Evolutionary conservation across 2,888 invertebrate species (phyloP), one percentile per base, ranked within the genome.

Genomic region (Syrista parreyssii): DNA sequence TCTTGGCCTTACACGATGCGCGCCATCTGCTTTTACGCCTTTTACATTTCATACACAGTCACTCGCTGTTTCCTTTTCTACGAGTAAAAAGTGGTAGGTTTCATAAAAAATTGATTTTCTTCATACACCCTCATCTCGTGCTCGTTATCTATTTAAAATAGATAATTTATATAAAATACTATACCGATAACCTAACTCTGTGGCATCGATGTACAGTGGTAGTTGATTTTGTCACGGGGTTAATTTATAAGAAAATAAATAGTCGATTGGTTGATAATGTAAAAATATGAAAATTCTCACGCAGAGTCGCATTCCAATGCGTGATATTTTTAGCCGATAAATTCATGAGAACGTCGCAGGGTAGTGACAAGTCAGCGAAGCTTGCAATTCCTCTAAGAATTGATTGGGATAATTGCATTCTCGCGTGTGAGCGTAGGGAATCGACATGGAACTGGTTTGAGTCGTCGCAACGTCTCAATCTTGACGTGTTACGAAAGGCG

Each of bases 101-200:
- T 23, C 23, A 55, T 23, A 1, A 55, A 55, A 55, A 23, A 55
- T 2, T 55, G 23, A 9, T 9, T 55, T 23, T 77, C 40, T 74
- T 40, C 23, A n/a, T 36, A 34, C 73, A 68, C 40, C 71, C 32
- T 40, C 68, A 75, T 75, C 84, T 84, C 81, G 83, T 84, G 82
- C 84, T 81, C 79, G 79, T 82, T 34, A 15, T 15, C 6, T 31
- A 4, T 31, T n/a, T 3, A 23, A 40, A 55, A 40, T 55, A 55
- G 15, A 35, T 30, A 55, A 23, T 9, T 55, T 55, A n/a, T 55
- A 23, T 1, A 23, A 55, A 55, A 23, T 3, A 9, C 23, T 23
- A 23, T 9, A 55, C 23, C 55, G 23, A 55, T 23, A 23, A 6
- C 23, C 6, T 2, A 23, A 23, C 55, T 55, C 55, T 55, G 9